Conservation (phyloP, 2,113 vertebrate species). For the Tinamus guttatus region DNA sequence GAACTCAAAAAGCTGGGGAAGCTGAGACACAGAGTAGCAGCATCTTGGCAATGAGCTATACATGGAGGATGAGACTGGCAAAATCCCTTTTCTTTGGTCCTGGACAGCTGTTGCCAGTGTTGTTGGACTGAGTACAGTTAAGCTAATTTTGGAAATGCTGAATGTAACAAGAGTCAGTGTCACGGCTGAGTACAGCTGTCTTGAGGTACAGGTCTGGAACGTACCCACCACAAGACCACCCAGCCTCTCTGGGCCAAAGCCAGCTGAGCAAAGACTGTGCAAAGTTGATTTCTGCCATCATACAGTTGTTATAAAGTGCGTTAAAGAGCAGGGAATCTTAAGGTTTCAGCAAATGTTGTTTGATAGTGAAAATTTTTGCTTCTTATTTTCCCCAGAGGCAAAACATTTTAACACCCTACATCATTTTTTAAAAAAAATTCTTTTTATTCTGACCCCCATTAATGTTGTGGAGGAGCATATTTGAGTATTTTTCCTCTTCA, state of each 20-base stretch:
- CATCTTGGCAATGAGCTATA: neutral
- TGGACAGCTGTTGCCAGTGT: neutral
- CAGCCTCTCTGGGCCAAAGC: neutral
- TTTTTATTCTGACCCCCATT: neutral
- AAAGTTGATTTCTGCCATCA: neutral
- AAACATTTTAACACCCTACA: neutral
- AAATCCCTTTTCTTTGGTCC: neutral
- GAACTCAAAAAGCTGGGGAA: neutral
- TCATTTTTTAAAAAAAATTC: neutral
- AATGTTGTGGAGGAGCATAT: neutral
- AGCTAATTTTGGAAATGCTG: neutral
- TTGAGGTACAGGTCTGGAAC: neutral
- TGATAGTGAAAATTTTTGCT: neutral
- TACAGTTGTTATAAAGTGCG: neutral
- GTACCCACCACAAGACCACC: neutral
- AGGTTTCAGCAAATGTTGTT: neutral
- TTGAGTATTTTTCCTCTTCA: neutral
- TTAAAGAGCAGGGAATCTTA: neutral
- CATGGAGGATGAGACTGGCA: neutral
- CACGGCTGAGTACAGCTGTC: neutral
- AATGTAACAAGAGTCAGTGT: neutral
- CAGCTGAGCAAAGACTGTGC: fast-evolving
- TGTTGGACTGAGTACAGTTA: neutral
- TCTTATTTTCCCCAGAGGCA: neutral
- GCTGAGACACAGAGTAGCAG: fast-evolving